Evolutionary conservation across 2,888 invertebrate genomes (phyloP), one percentile per base, ranked within the genome.

Genomic region (Minunthozetes semirufus): DNA sequence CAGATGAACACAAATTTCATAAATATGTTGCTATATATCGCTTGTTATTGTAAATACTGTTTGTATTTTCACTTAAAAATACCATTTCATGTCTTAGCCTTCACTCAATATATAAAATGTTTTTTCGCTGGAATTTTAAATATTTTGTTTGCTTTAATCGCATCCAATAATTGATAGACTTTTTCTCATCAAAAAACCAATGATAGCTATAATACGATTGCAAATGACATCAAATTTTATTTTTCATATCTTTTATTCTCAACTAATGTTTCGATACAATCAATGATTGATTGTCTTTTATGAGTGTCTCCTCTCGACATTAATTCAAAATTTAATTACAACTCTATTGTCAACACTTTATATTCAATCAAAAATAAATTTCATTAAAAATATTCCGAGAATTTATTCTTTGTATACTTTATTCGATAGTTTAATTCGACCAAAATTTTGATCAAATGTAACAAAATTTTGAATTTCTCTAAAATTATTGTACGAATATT

Each of bases 141-240:
- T 66, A 66, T 66, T 63, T 66, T 66, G 66, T 66, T 66, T 66
- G 66, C 66, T 38, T 66, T 66, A 8, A 38, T 13, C 17, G 66
- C n/a, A 38, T 66, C 33, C 8, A 33, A 33, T 33, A 33, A 66
- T 66, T 33, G 29, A 33, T 25, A 27, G 9, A 11, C 38, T 66
- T 38, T 66, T 38, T 66, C 66, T 66, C 59, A 61, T 61, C 61
- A 61, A 53, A 56, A 61, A 61, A 61, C 61, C 15, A 61, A 29
- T 61, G 27, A 61, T 27, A 61, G 61, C 29, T 17, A 61, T 27
- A 17, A 61, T 22, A 61, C 6, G 8, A 53, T n/a, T 15, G 15
- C 13, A 48, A 48, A 48, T 13, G 15, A 48, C 15, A 53, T n/a
- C 3, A 1, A 53, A n/a, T 53, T 15, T n/a, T n/a, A n/a, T 19